Conservation (phyloP, 30 jellyfish, hydroid and myxozoan genomes). For the Aurelia aurita complex sp. Pacific region DNA sequence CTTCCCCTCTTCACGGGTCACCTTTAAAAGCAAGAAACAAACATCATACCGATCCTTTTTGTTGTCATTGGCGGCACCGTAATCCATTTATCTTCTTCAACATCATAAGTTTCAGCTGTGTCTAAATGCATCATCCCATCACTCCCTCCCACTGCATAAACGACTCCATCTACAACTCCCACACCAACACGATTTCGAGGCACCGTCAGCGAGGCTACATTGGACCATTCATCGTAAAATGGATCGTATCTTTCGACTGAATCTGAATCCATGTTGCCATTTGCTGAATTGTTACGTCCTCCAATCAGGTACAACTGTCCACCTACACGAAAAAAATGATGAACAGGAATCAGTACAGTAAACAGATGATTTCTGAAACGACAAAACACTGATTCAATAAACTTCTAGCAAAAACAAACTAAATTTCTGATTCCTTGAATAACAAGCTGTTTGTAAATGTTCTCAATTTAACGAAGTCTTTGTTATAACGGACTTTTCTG, state of each 20-base stretch:
- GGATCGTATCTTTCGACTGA: constrained; percentile 97
- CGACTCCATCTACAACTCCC: constrained; percentile 83
- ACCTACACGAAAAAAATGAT: constrained; percentile 56
- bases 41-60: constrained; percentile 78
- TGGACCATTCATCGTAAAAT: constrained; percentile 88
- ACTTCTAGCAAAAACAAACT: no score
- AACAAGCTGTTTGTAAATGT: no score
- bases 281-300: constrained; percentile 92
- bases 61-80: constrained; percentile 86
- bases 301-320: constrained; percentile 94
- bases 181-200: constrained; percentile 98
- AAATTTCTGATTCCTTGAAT: no score
- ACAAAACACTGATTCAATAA: no score
- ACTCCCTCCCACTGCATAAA: constrained; percentile 98
- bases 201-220: constrained; percentile 82
- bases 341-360: not conserved
- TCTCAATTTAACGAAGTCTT: no score
- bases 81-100: constrained; percentile 83
- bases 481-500: no score
- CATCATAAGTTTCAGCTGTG: constrained; percentile 88
- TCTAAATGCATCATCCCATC: constrained; percentile 95
- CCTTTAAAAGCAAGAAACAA: no score
- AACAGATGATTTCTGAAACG: no score
- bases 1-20: no score
- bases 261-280: constrained; percentile 87